These are phyloP conservation scores for Pithys albifrons DNA, from an alignment of 2,113 vertebrate species.

Conservation along the genomic window DNA sequence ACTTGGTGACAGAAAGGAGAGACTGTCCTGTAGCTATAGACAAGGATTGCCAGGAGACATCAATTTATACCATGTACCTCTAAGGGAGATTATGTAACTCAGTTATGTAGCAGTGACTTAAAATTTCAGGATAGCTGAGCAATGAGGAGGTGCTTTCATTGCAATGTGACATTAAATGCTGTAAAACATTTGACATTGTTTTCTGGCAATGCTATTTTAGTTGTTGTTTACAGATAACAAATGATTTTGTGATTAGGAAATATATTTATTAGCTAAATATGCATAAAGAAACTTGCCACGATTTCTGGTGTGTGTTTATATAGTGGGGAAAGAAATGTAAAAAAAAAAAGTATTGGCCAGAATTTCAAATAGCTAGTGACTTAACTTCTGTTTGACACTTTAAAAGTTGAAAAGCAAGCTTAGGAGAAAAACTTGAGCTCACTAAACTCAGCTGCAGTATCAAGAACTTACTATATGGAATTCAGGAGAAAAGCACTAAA, in stretches of 20 bases:
- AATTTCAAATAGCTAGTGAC: neutral
- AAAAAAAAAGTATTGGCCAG: neutral
- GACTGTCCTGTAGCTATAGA: neutral
- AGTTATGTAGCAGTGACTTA: neutral
- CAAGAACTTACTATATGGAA: neutral
- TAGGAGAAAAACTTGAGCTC: neutral
- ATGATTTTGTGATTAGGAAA: neutral
- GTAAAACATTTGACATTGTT: neutral
- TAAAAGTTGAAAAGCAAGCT: neutral
- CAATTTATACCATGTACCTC: neutral
- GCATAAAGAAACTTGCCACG: neutral
- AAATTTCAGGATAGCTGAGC: neutral
- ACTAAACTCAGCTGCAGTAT: neutral
- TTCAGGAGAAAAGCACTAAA: neutral
- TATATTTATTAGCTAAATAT: neutral
- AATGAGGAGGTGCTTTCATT: neutral
- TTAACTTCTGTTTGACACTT: neutral
- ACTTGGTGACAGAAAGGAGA: constrained; percentile 70
- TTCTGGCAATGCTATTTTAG: neutral
- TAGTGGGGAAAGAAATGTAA: neutral
- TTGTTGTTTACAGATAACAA: neutral
- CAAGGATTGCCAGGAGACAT: neutral
- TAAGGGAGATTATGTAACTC: neutral
- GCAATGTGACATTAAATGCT: neutral
- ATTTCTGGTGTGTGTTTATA: neutral